Conservation (phyloP, 2,888 invertebrate species). For the Timema podura region DNA sequence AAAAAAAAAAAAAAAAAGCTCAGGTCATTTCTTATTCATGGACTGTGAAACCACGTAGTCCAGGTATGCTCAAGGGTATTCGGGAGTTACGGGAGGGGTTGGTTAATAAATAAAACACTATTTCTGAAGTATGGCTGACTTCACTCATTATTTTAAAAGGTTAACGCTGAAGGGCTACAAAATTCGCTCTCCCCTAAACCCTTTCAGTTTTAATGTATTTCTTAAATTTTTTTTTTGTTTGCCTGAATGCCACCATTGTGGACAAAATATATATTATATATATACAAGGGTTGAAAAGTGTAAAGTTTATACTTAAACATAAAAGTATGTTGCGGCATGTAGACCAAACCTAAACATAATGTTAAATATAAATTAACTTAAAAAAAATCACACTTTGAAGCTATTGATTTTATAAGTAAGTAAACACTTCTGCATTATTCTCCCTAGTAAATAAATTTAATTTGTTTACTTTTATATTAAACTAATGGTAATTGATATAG, state of each 20-base stretch:
- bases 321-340: too few species aligned
- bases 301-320: too few species aligned
- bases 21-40: conserved; percentile 28
- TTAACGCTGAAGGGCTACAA: neutral
- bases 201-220: conserved; percentile 14
- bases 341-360: too few species aligned
- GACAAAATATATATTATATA: neutral
- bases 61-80: neutral
- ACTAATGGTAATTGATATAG: too few species aligned
- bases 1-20: conserved; percentile 15
- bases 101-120: neutral
- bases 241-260: neutral
- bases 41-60: conserved; percentile 6
- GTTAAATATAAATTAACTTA: too few species aligned
- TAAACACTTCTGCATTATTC: too few species aligned
- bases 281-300: too few species aligned
- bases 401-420: too few species aligned
- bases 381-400: too few species aligned
- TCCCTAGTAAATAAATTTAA: too few species aligned
- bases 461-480: too few species aligned
- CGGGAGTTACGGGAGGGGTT: neutral
- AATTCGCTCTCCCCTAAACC: neutral
- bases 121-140: neutral
- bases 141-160: conserved; percentile 14
- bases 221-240: neutral